These are phyloP conservation scores for Myotis davidii DNA, from an alignment of 2,113 vertebrate species.

Conservation along the genomic window DNA sequence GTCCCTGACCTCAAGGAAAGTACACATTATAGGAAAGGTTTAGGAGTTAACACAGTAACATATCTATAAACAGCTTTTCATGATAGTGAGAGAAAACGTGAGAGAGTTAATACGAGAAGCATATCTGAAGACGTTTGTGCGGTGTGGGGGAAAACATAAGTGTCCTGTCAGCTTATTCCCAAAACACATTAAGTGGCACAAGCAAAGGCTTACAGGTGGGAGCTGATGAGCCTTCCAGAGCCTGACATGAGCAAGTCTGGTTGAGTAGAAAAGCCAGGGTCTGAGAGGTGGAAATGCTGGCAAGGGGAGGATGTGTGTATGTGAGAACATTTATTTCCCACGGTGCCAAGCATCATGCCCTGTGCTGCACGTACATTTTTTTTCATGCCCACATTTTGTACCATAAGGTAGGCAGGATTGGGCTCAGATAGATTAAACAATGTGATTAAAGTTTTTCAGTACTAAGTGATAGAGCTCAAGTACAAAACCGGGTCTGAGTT, in stretches of 20 bases:
- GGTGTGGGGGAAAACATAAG: neutral
- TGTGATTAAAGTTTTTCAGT: neutral
- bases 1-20: neutral
- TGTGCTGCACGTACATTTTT: neutral
- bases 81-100: neutral
- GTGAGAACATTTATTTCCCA: neutral
- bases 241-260: neutral
- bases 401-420: neutral
- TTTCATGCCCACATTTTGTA: neutral
- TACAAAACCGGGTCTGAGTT: neutral
- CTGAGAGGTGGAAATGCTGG: neutral
- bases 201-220: neutral
- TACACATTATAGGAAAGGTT: neutral
- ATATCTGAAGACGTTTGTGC: neutral
- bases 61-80: constrained; percentile 17
- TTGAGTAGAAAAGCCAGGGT: neutral
- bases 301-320: neutral
- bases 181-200: neutral
- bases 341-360: neutral
- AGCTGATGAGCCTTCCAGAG: neutral
- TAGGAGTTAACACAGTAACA: neutral
- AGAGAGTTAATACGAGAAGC: neutral
- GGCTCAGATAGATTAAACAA: neutral
- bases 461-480: neutral
- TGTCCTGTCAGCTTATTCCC: neutral